These are phyloP conservation scores for Tyrannus savana DNA, from an alignment of 2,113 vertebrate genomes.

Conservation along the genomic window DNA sequence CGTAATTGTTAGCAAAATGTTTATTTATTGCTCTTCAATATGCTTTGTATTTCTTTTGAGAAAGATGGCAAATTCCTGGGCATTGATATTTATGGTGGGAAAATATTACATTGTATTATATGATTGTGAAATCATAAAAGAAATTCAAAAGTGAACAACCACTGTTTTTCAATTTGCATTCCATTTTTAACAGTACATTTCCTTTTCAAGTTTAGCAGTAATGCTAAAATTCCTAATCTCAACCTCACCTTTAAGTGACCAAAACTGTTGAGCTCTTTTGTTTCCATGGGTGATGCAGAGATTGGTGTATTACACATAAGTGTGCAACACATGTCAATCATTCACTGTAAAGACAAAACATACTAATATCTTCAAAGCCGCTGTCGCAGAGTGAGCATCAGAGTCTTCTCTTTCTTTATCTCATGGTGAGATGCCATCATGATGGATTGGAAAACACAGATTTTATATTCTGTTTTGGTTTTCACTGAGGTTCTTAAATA, in stretches of 20 bases:
- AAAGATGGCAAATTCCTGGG: background rate
- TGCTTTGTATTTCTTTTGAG: background rate
- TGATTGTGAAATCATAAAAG: background rate
- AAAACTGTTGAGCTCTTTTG: background rate
- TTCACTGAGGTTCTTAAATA: background rate
- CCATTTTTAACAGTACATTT: background rate
- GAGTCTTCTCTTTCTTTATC: background rate
- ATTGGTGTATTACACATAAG: background rate
- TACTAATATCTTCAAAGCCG: background rate
- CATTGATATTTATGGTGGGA: background rate
- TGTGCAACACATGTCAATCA: background rate
- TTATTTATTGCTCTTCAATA: background rate
- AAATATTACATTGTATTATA: background rate
- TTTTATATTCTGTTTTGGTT: background rate
- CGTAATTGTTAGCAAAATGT: background rate
- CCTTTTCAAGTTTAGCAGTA: background rate
- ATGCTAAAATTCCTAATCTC: background rate
- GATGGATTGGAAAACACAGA: background rate
- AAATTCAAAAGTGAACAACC: background rate
- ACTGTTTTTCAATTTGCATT: background rate
- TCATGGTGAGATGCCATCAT: fast-evolving
- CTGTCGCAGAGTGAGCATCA: background rate
- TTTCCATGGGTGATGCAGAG: background rate
- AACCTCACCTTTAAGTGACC: background rate
- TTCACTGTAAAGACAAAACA: background rate